Base-by-base conservation (phyloP, 2,113 vertebrate species). In the Hiodon tergisus region DNA sequence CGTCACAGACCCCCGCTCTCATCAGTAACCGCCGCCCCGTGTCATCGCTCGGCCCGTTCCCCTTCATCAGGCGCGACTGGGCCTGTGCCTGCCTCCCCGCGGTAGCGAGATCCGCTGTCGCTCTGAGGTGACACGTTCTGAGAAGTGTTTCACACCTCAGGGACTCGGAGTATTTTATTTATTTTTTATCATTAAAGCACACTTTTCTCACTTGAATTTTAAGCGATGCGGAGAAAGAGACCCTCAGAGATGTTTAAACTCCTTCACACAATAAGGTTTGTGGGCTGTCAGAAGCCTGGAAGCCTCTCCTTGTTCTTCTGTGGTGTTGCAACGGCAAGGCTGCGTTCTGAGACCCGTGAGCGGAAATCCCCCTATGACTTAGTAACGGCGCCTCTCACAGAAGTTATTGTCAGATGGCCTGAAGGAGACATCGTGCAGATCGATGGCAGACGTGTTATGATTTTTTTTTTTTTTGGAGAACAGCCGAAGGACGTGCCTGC, bases 21-120 rank as follows among this genome's bases (percentile, higher is more conserved):
- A 79, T 86, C 87, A 83, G 48, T 62, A 76, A 74, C 76, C 63
- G 17, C 31, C 76, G 82, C 69, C 4, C 75, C 76, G 76, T 78
- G 79, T 86, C 79, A 83, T 80, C 58, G 79, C 75, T 80, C 72
- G 71, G 83, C 82, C 83, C 83, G 66, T 77, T 81, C 79, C 75
- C 74, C 73, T 59, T 77, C 67, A 13, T 14, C 14, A 58, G 51
- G 62, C 59, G 47, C 75, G 75, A 58, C 77, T 14, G 61, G 85
- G 81, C 83, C 73, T 83, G 81, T 85, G 79, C 73, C 60, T 67
- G 79, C 69, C 81, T 75, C 73, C 79, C 75, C 31, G 10, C 9
- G 6, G n/a, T n/a, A n/a, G n/a, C n/a, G n/a, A n/a, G n/a, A n/a
- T n/a, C n/a, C n/a, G n/a, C n/a, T 14, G n/a, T 60, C n/a, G 59